phyloP scores from a whole-genome alignment of 2,888 invertebrate genomes.

The Chrysolina americana region DNA sequence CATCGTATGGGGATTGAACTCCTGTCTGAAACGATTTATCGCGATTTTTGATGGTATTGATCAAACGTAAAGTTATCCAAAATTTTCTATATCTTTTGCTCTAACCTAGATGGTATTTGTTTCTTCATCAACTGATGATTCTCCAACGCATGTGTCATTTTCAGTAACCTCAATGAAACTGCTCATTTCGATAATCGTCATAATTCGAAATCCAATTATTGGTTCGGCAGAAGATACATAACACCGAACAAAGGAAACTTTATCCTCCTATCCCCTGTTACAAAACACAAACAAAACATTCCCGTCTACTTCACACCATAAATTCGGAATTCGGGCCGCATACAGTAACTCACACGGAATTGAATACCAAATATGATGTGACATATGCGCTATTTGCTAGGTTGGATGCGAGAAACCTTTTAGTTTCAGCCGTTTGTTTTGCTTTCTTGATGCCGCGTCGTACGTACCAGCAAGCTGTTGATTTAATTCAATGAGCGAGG shows the following conservation, averaged over 20 bases:
- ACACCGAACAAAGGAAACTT: neutral
- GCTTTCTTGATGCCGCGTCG: conserved; percentile 6
- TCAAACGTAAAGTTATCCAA: no score
- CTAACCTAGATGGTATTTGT: no score
- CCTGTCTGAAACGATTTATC: no score
- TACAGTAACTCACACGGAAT: neutral
- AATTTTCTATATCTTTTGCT: no score
- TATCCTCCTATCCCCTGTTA: neutral
- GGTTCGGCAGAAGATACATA: neutral
- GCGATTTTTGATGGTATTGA: no score
- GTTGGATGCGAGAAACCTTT: conserved; percentile 10
- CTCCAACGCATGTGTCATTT: no score
- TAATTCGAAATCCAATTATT: no score
- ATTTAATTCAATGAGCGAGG: neutral
- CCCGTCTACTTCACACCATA: neutral
- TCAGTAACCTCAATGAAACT: no score
- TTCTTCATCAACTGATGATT: no score
- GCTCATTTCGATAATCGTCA: no score
- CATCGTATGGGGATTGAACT: no score
- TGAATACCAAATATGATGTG: conserved; percentile 18
- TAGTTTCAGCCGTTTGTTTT: neutral
- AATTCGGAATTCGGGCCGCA: neutral
- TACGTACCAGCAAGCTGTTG: conserved; percentile 8
- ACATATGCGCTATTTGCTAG: conserved; percentile 3
- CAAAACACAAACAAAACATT: conserved; percentile 15